These are phyloP conservation scores for Masnerella sp. DNA, from an alignment of 2,888 invertebrate species.

Conservation along the genomic window DNA sequence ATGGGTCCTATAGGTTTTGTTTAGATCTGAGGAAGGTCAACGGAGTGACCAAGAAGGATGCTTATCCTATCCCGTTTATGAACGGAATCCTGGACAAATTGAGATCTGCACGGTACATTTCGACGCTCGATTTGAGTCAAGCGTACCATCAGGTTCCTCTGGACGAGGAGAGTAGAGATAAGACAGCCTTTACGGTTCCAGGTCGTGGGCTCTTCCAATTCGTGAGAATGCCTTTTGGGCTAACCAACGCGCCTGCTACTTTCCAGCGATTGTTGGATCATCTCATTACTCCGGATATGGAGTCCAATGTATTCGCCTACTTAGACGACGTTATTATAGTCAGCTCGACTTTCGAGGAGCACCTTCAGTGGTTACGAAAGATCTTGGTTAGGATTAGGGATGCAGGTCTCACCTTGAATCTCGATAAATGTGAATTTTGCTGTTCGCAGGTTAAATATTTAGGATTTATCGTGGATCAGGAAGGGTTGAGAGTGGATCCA, in stretches of 20 bases:
- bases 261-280: constrained; percentile 62
- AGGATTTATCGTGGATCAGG: constrained; percentile 24
- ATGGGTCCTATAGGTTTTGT: constrained; percentile 64
- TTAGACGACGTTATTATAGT: constrained; percentile 51
- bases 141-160: constrained; percentile 67
- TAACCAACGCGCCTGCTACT: constrained; percentile 65
- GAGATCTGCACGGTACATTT: constrained; percentile 63
- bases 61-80: constrained; percentile 68
- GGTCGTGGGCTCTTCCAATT: constrained; percentile 66
- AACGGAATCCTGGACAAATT: constrained; percentile 65
- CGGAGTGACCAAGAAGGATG: constrained; percentile 65
- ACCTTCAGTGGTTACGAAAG: constrained; percentile 28
- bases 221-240: constrained; percentile 65
- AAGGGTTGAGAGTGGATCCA: neutral
- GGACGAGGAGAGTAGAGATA: constrained; percentile 45
- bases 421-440: constrained; percentile 52
- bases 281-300: constrained; percentile 28
- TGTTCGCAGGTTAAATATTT: constrained; percentile 34
- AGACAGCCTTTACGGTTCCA: constrained; percentile 68
- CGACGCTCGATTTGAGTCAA: constrained; percentile 65
- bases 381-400: constrained; percentile 15
- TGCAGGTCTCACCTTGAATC: constrained; percentile 25
- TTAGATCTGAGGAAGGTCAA: constrained; percentile 68
- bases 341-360: constrained; percentile 38
- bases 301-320: constrained; percentile 45